A percentile compares a stretch with the other conserved stretches of the same genome.
Evolutionary conservation across 2,113 vertebrate genomes (phyloP).

Genomic region (Chionomys nivalis): DNA sequence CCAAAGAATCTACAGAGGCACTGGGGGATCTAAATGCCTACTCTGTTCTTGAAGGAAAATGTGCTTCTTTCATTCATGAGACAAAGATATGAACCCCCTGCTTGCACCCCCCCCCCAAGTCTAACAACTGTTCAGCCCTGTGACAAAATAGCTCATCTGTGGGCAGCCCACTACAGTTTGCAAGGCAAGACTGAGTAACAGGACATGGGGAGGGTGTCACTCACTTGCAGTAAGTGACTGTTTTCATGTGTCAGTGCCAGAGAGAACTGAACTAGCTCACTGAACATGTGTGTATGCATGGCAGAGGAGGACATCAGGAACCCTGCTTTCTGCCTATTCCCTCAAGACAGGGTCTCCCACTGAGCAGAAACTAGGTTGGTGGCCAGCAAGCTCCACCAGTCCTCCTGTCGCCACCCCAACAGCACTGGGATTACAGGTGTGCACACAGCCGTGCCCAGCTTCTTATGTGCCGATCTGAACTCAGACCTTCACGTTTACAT

Average conservation of each 20-base stretch:
- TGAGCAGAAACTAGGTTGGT: neutral
- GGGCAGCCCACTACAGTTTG: neutral
- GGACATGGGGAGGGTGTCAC: fast-evolving
- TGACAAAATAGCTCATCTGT: neutral
- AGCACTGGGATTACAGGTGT: neutral
- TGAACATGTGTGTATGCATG: neutral
- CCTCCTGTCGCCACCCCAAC: neutral
- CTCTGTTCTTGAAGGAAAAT: neutral
- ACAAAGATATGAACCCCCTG: neutral
- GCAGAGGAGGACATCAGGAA: neutral
- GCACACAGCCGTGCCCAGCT: neutral
- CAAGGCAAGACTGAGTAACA: neutral
- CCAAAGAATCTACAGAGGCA: no score
- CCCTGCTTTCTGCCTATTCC: neutral
- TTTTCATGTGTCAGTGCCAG: neutral
- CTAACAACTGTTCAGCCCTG: neutral
- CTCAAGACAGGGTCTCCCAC: neutral
- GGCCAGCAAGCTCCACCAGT: neutral
- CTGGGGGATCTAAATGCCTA: neutral
- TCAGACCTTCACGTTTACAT: neutral
- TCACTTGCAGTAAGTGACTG: neutral
- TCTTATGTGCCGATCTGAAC: neutral
- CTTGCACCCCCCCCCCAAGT: neutral
- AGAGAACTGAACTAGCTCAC: neutral
- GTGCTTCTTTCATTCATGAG: neutral